Evolutionary conservation across 2,888 invertebrate genomes (phyloP).

Genomic region (Rambutsinella grinnellia): DNA sequence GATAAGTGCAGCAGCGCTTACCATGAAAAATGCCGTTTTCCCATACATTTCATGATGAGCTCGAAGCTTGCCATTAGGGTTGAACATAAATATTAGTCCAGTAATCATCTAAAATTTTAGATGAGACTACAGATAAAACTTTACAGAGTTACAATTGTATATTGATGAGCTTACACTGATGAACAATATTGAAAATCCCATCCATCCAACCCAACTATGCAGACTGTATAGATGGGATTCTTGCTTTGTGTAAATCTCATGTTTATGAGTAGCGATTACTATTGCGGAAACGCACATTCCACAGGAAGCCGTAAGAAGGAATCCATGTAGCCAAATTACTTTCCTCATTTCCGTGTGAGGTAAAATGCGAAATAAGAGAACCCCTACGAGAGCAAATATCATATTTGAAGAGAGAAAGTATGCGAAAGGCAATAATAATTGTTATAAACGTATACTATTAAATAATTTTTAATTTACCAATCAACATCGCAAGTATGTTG

Average conservation of each 20-base stretch:
- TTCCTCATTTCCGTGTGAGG: constrained; percentile 11
- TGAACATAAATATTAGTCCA: constrained; percentile 11
- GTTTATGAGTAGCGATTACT: constrained; percentile 2
- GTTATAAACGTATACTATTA: too few relatives aligned
- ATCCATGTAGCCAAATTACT: constrained; percentile 17
- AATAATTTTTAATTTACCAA: constrained; percentile 5
- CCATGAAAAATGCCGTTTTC: too few relatives aligned
- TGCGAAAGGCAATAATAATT: too few relatives aligned
- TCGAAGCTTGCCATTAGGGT: constrained; percentile 1
- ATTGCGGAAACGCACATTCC: background rate
- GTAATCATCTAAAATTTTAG: constrained; percentile 11
- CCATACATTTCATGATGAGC: too few relatives aligned
- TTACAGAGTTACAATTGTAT: too few relatives aligned
- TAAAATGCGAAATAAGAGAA: constrained; percentile 30
- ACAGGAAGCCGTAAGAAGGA: background rate
- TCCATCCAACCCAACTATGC: constrained; percentile 42
- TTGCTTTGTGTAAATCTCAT: constrained; percentile 7
- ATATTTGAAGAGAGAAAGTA: too few relatives aligned
- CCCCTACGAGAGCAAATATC: constrained; percentile 7
- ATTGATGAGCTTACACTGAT: too few relatives aligned
- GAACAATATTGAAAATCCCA: background rate
- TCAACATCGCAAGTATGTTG: background rate
- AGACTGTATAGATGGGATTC: constrained; percentile 29
- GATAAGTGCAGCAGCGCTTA: too few relatives aligned
- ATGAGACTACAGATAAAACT: too few relatives aligned